phyloP scores from a whole-genome alignment of 2,888 invertebrate genomes.

The Heliconius ethilla region DNA sequence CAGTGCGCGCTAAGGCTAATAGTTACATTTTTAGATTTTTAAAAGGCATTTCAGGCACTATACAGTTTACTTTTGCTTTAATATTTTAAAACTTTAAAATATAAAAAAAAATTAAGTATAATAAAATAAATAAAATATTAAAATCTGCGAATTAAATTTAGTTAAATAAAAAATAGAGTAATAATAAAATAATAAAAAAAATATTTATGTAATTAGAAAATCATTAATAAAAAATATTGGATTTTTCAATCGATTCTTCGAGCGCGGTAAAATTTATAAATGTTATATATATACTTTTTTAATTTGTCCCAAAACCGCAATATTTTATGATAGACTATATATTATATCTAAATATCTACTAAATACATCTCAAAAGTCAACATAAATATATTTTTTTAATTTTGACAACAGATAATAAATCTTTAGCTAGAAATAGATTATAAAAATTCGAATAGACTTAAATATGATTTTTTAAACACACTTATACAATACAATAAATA shows the following conservation, averaged over 20 bases:
- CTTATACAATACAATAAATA: background rate
- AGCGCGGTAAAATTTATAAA: conserved; percentile 3
- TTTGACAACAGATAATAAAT: conserved; percentile 19
- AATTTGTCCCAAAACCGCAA: conserved; percentile 22
- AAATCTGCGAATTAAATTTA: no score
- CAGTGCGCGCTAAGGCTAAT: no score
- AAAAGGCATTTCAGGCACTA: background rate
- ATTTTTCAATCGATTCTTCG: background rate
- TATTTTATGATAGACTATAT: conserved; percentile 12
- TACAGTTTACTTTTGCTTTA: background rate
- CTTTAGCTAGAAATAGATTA: conserved; percentile 11
- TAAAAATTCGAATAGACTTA: conserved; percentile 7
- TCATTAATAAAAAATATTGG: background rate
- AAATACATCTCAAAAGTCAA: conserved; percentile 12
- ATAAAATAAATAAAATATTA: no score
- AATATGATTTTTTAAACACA: conserved; percentile 11
- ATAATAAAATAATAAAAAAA: background rate
- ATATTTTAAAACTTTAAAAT: background rate
- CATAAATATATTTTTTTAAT: conserved; percentile 30
- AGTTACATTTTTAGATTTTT: background rate
- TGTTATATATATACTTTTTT: background rate
- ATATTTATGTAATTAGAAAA: background rate
- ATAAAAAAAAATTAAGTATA: no score
- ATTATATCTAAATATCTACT: background rate
- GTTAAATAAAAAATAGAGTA: background rate